Evolutionary conservation across 2,888 invertebrate genomes (phyloP).

Genomic region (Melanargia galathea): DNA sequence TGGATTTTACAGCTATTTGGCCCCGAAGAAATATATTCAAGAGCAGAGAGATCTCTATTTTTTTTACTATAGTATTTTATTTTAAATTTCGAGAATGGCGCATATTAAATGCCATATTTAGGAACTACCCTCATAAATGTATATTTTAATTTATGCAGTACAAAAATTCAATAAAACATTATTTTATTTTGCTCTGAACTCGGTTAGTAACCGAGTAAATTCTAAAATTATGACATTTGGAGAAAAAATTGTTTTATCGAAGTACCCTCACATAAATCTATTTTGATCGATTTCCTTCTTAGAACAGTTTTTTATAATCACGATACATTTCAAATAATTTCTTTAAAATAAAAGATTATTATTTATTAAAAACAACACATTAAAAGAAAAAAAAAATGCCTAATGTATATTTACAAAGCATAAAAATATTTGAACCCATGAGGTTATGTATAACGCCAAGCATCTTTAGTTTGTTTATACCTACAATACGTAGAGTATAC

Average conservation of each 20-base stretch:
- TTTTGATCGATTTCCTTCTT: constrained; percentile 10
- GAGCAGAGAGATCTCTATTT: constrained; percentile 63
- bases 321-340: not conserved
- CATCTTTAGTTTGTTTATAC: not conserved
- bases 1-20: constrained; percentile 78
- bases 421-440: constrained; percentile 1
- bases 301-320: constrained; percentile 1
- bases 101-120: constrained; percentile 22
- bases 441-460: not conserved
- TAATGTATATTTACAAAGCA: constrained; percentile 15
- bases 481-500: not conserved
- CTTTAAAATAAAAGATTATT: not conserved
- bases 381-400: not conserved
- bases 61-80: constrained; percentile 30
- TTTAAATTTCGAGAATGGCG: constrained; percentile 33
- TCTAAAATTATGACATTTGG: not conserved
- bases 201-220: too few species aligned
- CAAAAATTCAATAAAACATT: constrained; percentile 7
- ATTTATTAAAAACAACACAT: constrained; percentile 3
- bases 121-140: constrained; percentile 30
- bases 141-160: not conserved
- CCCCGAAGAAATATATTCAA: constrained; percentile 74
- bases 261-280: not conserved
- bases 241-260: not conserved
- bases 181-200: too few species aligned